Evolutionary conservation across 2,113 vertebrate genomes (phyloP).

Genomic region (Synchiropus splendidus): DNA sequence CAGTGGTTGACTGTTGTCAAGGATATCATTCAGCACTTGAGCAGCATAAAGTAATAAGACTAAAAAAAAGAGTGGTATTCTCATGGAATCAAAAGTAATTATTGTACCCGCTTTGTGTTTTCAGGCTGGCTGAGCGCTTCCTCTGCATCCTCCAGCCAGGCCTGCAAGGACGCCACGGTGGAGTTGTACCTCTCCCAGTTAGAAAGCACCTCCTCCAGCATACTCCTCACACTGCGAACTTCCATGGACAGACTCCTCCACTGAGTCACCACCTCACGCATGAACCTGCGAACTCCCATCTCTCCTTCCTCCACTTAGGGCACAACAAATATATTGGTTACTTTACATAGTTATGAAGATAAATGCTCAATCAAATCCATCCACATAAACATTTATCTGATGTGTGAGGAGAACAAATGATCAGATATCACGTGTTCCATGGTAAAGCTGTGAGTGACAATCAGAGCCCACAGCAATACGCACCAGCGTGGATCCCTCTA

Average conservation of each 20-base stretch:
- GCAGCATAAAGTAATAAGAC: constrained; percentile 35
- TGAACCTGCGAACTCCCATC: constrained; percentile 74
- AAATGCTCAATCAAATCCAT: too few relatives aligned
- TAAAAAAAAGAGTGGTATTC: constrained; percentile 26
- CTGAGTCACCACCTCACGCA: constrained; percentile 84
- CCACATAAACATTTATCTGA: too few relatives aligned
- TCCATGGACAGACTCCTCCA: constrained; percentile 90
- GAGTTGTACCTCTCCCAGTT: constrained; percentile 85
- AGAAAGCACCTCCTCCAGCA: constrained; percentile 87
- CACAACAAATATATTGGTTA: constrained; percentile 10
- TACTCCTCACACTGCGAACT: constrained; percentile 85
- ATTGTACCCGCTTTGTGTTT: constrained; percentile 77
- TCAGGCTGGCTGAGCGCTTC: constrained; percentile 79
- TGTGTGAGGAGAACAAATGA: too few relatives aligned
- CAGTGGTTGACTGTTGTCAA: constrained; percentile 37
- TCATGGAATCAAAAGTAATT: too few relatives aligned
- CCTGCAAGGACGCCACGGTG: constrained; percentile 80
- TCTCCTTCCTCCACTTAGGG: constrained; percentile 79
- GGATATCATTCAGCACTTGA: constrained; percentile 43
- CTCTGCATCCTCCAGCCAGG: constrained; percentile 89
- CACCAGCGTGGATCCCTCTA: too few relatives aligned
- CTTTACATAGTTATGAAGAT: too few relatives aligned
- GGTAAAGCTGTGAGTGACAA: too few relatives aligned
- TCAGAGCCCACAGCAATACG: too few relatives aligned
- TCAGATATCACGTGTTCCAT: too few relatives aligned